These are phyloP conservation scores for Zeugodacus cucurbitae DNA, from an alignment of 1,140 invertebrate genomes.

Conservation along the genomic window DNA sequence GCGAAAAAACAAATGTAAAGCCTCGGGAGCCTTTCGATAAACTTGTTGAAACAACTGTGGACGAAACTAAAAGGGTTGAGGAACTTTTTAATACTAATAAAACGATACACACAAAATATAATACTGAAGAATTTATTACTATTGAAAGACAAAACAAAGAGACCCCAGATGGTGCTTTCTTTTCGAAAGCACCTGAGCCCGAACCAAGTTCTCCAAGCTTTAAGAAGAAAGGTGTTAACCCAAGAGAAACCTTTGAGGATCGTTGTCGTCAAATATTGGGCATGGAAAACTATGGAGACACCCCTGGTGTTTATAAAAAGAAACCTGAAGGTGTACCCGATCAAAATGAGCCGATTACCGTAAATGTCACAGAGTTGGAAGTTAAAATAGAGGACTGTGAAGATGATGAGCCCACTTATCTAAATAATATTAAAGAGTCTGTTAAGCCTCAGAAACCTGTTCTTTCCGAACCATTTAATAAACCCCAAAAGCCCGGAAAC, in stretches of 20 bases:
- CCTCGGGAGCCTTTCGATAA: background rate
- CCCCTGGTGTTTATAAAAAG: slow-evolving; percentile 51
- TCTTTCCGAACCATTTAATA: background rate
- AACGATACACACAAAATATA: slow-evolving; percentile 44
- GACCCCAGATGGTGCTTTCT: slow-evolving; percentile 55
- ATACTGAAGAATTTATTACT: slow-evolving; percentile 57
- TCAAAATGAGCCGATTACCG: slow-evolving; percentile 38
- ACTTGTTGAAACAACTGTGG: background rate
- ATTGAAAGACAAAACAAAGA: slow-evolving; percentile 52
- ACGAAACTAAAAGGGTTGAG: slow-evolving; percentile 29
- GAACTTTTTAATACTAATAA: slow-evolving; percentile 39
- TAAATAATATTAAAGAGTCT: slow-evolving; percentile 41
- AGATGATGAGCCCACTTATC: slow-evolving; percentile 51
- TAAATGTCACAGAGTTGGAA: slow-evolving; percentile 46
- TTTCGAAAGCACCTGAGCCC: slow-evolving; percentile 51
- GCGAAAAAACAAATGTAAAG: background rate
- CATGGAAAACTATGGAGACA: slow-evolving; percentile 67
- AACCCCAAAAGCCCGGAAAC: background rate
- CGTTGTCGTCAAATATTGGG: slow-evolving; percentile 75
- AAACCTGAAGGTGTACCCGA: slow-evolving; percentile 31
- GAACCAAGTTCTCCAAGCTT: slow-evolving; percentile 48
- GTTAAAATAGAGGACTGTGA: slow-evolving; percentile 62
- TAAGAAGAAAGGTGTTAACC: slow-evolving; percentile 57
- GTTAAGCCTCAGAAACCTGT: slow-evolving; percentile 6
- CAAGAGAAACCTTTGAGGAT: slow-evolving; percentile 77